Evolutionary conservation across 1,140 invertebrate genomes (phyloP), one percentile per base, ranked within the genome.

Genomic region (Drosophila auraria): DNA sequence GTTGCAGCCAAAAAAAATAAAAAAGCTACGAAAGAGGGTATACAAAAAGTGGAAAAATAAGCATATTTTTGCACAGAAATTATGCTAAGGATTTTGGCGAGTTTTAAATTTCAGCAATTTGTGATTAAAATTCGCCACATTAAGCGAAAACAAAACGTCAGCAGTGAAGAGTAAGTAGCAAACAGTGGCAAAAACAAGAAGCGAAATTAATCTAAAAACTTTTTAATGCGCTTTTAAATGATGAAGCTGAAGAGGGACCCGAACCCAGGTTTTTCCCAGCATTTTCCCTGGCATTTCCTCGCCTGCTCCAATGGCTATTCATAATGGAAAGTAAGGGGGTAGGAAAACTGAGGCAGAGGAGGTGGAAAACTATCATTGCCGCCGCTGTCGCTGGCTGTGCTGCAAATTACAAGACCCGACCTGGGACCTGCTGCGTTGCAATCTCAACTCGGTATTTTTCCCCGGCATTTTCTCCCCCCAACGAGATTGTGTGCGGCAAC

Each of bases 181-280:
- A 66, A 56, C 58, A 49, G 69, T 58, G 54, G 69, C 59, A 62
- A 72, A 80, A 59, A 63, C 36, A 61, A 75, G 59, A 70, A 56
- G 81, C 76, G 77, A 91, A 91, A 92, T 91, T 91, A 91, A 91
- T 91, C 89, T 91, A 91, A 91, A 91, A 91, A 91, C 82, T 91
- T 91, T 91, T 91, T 91, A 91, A 91, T 91, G 89, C 89, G 89
- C 89, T 91, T 91, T 91, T 91, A 91, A 91, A 91, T 91, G 89
- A 91, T 91, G 83, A 75, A 87, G 83, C 89, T 80, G 82, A 44
- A 60, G 62, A 54, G 57, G 75, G 51, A 38, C 49, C 53, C 62
- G 62, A 17, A 23, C 53, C 56, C 47, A 60, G 64, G 80, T 61
- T 76, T 73, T 58, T 64, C 38, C 5, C 54, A 56, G 33, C 54